Percentiles rank a stretch among this genome's conserved stretches.
phyloP scores from a whole-genome alignment of 2,113 vertebrate species.

The Stomatorhinus ivindoensis region DNA sequence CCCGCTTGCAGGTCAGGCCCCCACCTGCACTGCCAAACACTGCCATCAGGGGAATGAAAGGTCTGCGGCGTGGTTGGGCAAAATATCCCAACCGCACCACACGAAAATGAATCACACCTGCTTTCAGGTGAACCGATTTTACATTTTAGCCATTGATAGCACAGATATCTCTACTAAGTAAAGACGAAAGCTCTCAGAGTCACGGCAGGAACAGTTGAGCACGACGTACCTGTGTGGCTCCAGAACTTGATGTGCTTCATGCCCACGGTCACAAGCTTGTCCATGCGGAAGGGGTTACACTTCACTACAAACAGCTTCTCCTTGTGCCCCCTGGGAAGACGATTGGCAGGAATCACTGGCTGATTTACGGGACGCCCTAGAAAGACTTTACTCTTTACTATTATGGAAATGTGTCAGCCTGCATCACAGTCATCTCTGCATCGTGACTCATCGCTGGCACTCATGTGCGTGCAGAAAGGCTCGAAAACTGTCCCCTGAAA shows the following conservation, averaged over 20 bases:
- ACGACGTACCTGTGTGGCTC: conserved; percentile 81
- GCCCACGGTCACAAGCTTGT: conserved; percentile 90
- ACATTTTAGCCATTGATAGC: not conserved
- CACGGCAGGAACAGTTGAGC: not conserved
- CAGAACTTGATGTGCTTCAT: conserved; percentile 98
- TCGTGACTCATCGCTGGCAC: not conserved
- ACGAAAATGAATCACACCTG: not conserved
- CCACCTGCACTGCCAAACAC: conserved; percentile 63
- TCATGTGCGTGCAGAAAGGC: not conserved
- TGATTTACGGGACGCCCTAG: not conserved
- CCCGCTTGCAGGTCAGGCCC: conserved; percentile 82
- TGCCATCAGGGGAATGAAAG: not conserved
- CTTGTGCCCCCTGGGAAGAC: conserved; percentile 76
- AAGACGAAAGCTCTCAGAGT: not conserved
- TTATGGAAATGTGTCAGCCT: not conserved
- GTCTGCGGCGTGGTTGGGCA: not conserved
- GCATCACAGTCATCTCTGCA: not conserved
- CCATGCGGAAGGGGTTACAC: conserved; percentile 83
- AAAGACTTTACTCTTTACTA: not conserved
- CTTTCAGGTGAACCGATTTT: not conserved
- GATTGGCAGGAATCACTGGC: not conserved
- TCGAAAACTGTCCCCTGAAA: not conserved
- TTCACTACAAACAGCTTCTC: conserved; percentile 94
- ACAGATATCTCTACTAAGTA: not conserved
- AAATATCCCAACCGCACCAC: not conserved